These are phyloP conservation scores for Ornithoptera priamus DNA, from an alignment of 2,888 invertebrate species.

Conservation along the genomic window DNA sequence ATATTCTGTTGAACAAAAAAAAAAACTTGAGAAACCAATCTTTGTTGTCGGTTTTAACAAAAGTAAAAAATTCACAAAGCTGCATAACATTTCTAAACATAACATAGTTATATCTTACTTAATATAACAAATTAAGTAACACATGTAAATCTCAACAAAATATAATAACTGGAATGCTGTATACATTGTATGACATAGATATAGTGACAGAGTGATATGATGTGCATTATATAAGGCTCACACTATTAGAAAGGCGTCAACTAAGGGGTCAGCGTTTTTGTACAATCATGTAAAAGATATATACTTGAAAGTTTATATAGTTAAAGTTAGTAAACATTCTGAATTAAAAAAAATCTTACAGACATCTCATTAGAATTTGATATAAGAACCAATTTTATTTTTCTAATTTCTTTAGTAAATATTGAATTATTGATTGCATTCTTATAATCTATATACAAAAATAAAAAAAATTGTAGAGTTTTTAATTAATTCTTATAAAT, in stretches of 20 bases:
- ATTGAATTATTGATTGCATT: too few relatives aligned
- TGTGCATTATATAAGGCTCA: slow-evolving; percentile 42
- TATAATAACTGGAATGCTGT: slow-evolving; percentile 1
- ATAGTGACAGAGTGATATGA: slow-evolving; percentile 34
- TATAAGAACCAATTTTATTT: too few relatives aligned
- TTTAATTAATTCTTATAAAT: too few relatives aligned
- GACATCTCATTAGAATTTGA: too few relatives aligned
- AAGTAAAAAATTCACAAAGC: too few relatives aligned
- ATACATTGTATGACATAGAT: slow-evolving; percentile 19
- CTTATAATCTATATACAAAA: too few relatives aligned
- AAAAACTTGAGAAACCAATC: too few relatives aligned
- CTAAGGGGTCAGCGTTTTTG: slow-evolving; percentile 37
- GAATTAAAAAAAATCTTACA: background rate
- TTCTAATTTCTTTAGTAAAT: too few relatives aligned
- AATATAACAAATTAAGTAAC: background rate
- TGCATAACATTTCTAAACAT: background rate
- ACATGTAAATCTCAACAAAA: background rate
- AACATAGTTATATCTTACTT: background rate
- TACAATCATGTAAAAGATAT: slow-evolving; percentile 23
- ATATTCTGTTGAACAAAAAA: too few relatives aligned
- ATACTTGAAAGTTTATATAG: background rate
- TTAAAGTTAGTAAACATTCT: background rate
- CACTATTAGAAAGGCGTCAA: slow-evolving; percentile 48
- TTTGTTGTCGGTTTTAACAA: too few relatives aligned
- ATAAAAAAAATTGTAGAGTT: too few relatives aligned